Conservation (phyloP, 2,797 vertebrate genomes). For the Cetoscarus ocellatus region DNA sequence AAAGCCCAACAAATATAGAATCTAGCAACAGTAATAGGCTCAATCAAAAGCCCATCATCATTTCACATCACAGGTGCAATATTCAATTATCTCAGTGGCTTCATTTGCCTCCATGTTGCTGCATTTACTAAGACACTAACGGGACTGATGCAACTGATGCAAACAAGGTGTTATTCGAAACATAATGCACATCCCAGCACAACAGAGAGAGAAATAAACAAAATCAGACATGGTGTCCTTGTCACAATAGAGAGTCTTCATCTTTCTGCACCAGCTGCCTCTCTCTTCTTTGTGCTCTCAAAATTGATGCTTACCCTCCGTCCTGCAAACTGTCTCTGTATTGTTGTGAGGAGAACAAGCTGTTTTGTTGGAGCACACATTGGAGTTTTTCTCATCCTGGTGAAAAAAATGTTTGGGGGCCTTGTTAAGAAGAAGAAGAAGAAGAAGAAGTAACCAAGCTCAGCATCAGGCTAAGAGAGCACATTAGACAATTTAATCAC, state of each 20-base stretch:
- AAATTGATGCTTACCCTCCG: conserved; percentile 34
- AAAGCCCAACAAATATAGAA: background rate
- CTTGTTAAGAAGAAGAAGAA: background rate
- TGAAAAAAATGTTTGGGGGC: background rate
- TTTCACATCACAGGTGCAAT: background rate
- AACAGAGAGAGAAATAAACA: conserved; percentile 4
- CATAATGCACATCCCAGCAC: background rate
- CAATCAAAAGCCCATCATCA: conserved; percentile 11
- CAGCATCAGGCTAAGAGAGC: background rate
- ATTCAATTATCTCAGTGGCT: conserved; percentile 7
- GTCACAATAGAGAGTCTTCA: conserved; percentile 8
- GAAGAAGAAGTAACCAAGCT: background rate
- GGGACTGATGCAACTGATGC: background rate
- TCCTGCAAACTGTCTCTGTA: conserved; percentile 8
- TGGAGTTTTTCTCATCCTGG: conserved; percentile 4
- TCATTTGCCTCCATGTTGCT: conserved; percentile 4
- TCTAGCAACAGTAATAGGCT: background rate
- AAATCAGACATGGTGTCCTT: conserved; percentile 18
- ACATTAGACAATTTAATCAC: background rate
- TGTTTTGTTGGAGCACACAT: conserved; percentile 14
- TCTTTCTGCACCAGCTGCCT: conserved; percentile 9
- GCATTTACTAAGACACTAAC: background rate
- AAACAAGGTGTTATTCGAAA: background rate
- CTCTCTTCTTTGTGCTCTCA: conserved; percentile 43
- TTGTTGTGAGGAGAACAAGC: conserved; percentile 28